These are phyloP conservation scores for Liparis tanakae DNA, from an alignment of 2,797 vertebrate genomes.

Conservation along the genomic window DNA sequence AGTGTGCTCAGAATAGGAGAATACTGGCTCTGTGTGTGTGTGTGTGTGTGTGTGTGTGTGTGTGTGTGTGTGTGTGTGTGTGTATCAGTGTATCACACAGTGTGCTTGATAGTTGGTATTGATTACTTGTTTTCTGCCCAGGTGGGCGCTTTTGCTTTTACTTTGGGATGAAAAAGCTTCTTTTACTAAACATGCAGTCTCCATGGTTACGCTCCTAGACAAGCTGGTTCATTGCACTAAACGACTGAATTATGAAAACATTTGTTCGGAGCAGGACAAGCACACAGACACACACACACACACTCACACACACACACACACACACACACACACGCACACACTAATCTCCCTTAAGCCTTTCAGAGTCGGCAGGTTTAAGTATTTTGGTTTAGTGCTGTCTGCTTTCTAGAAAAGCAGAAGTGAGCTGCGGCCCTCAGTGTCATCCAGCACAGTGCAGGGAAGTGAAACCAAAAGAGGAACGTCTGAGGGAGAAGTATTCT, in stretches of 20 bases:
- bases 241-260: slow-evolving; percentile 72
- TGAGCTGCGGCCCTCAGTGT: slow-evolving; percentile 31
- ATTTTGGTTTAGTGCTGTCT: slow-evolving; percentile 28
- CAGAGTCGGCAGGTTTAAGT: slow-evolving; percentile 26
- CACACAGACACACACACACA: slow-evolving; percentile 23
- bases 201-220: slow-evolving; percentile 66
- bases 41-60: background rate
- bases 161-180: slow-evolving; percentile 52
- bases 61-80: too few species aligned
- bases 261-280: slow-evolving; percentile 49
- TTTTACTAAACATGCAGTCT: slow-evolving; percentile 60
- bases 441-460: slow-evolving; percentile 26
- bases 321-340: background rate
- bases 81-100: too few species aligned
- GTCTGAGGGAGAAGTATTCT: slow-evolving; percentile 44
- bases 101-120: slow-evolving; percentile 21
- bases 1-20: background rate
- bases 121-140: slow-evolving; percentile 55
- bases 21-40: background rate
- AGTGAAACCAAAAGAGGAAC: slow-evolving; percentile 44
- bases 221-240: slow-evolving; percentile 61
- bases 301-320: slow-evolving; percentile 1
- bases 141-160: slow-evolving; percentile 56
- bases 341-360: slow-evolving; percentile 24
- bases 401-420: slow-evolving; percentile 62